phyloP scores from a whole-genome alignment of 2,888 invertebrate species.

The Horisme vitalbata region DNA sequence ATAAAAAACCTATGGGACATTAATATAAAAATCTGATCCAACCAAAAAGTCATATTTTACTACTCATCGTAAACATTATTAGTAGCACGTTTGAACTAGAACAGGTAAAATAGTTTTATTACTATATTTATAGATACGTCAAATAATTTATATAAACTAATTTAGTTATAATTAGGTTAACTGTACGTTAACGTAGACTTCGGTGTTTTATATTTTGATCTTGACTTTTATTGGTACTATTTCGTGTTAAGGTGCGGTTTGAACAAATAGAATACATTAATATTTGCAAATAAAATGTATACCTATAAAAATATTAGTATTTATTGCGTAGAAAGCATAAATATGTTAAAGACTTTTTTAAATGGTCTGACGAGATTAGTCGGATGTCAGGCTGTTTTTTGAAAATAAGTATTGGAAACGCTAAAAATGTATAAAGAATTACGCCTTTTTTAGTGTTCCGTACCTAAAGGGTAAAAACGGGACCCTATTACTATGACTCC shows the following conservation, averaged over 20 bases:
- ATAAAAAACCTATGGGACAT: conserved; percentile 4
- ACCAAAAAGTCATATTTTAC: conserved; percentile 16
- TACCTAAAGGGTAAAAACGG: no score
- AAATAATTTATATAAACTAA: conserved; percentile 13
- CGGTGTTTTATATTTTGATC: conserved; percentile 2
- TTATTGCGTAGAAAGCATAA: no score
- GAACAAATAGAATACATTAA: not conserved
- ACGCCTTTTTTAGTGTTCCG: no score
- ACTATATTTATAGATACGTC: conserved; percentile 6
- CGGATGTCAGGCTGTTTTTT: no score
- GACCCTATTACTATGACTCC: no score
- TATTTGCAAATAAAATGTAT: no score
- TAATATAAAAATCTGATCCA: conserved; percentile 6
- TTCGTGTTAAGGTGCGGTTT: conserved; percentile 1
- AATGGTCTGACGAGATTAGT: no score
- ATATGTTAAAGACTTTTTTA: no score
- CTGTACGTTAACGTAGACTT: conserved; percentile 2
- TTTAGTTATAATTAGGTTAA: conserved; percentile 20
- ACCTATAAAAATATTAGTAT: no score
- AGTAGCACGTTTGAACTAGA: conserved; percentile 10
- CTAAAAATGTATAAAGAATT: no score
- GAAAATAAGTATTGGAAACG: no score
- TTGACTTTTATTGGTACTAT: conserved; percentile 9
- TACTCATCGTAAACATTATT: conserved; percentile 14
- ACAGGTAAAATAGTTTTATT: conserved; percentile 10